Evolutionary conservation across 2,888 invertebrate species (phyloP).

Genomic region (Strigamia maritima): DNA sequence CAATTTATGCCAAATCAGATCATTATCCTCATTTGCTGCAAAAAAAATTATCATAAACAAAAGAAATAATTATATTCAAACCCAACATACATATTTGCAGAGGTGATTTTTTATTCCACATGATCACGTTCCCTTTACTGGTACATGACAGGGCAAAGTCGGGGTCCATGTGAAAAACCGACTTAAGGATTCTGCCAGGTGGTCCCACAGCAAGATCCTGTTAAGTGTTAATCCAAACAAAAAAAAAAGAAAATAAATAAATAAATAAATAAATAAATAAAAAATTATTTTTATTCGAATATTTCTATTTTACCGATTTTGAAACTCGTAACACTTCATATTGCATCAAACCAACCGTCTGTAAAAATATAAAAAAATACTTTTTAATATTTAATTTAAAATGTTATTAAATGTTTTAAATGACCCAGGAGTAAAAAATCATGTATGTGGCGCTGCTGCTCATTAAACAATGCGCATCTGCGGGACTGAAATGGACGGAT

Average conservation of each 20-base stretch:
- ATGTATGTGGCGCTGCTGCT: not conserved
- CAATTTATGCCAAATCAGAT: not conserved
- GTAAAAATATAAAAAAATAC: not conserved
- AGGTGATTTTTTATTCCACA: not conserved
- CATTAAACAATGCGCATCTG: not conserved
- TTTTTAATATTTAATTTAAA: not conserved
- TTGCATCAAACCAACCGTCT: too few relatives aligned
- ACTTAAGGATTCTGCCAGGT: not conserved
- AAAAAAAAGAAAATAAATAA: not conserved
- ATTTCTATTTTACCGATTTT: too few relatives aligned
- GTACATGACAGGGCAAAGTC: not conserved
- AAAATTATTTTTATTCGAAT: too few relatives aligned
- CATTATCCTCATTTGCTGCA: not conserved
- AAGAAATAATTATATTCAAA: too few relatives aligned
- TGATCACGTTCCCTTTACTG: not conserved
- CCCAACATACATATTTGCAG: not conserved
- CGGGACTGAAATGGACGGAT: not conserved
- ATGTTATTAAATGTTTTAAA: not conserved
- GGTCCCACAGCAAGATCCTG: not conserved
- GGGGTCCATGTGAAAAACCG: not conserved
- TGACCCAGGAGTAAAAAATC: constrained; percentile 7
- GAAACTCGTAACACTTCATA: too few relatives aligned
- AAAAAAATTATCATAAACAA: not conserved
- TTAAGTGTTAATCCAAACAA: not conserved
- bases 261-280: not conserved